Conservation (phyloP, 2,113 vertebrate species). For the Phylloscopus trochiloides region DNA sequence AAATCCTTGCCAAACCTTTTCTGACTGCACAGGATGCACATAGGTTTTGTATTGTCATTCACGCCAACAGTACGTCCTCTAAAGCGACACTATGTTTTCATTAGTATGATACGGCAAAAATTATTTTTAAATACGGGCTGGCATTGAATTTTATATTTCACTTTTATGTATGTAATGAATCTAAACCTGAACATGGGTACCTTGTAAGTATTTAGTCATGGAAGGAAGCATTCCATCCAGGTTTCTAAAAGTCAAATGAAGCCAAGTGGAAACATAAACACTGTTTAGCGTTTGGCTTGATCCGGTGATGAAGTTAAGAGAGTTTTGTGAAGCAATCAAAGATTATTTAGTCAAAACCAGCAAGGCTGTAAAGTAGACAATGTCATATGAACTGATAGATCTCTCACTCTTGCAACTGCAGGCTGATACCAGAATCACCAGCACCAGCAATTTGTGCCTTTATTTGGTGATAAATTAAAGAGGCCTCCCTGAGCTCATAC, state of each 20-base stretch:
- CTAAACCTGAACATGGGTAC: neutral
- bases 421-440: conserved; percentile 42
- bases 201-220: neutral
- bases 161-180: conserved; percentile 11
- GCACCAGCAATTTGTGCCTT: conserved; percentile 50
- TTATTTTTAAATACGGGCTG: neutral
- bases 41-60: conserved; percentile 39
- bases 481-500: conserved; percentile 48
- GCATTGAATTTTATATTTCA: conserved; percentile 1
- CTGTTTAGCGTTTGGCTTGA: neutral
- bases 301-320: neutral
- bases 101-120: neutral
- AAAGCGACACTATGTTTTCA: neutral
- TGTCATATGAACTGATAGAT: neutral
- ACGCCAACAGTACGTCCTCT: conserved; percentile 17
- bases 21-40: conserved; percentile 30
- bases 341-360: conserved; percentile 7
- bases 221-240: neutral
- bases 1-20: conserved; percentile 46
- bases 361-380: neutral
- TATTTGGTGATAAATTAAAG: conserved; percentile 65
- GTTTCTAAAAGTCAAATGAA: neutral
- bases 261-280: neutral
- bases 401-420: neutral
- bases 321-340: conserved; percentile 20